Evolutionary conservation across 2,888 invertebrate genomes (phyloP).

Genomic region (Drosophila meridionalis): DNA sequence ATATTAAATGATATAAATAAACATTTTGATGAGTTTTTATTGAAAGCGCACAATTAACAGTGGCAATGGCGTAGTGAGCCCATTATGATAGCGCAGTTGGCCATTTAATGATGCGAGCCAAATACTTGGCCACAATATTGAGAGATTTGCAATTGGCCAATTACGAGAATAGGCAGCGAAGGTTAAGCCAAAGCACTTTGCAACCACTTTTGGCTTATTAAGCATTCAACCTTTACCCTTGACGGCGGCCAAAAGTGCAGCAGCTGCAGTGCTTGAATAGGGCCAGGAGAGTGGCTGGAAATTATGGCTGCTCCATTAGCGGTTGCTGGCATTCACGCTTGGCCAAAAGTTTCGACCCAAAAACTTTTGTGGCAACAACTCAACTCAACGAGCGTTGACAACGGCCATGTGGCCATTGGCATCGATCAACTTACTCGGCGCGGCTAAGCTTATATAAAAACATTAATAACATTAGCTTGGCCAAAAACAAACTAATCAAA

Average conservation of each 20-base stretch:
- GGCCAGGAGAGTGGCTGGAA: constrained; percentile 21
- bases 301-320: constrained; percentile 41
- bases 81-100: not conserved
- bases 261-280: constrained; percentile 24
- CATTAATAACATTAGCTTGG: constrained; percentile 72
- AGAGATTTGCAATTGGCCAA: constrained; percentile 12
- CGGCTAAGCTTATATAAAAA: constrained; percentile 50
- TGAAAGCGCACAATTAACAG: constrained; percentile 16
- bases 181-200: constrained; percentile 46
- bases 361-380: constrained; percentile 42
- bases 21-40: not conserved
- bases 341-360: constrained; percentile 39
- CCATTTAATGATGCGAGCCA: not conserved
- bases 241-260: constrained; percentile 16
- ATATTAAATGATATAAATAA: not conserved
- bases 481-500: constrained; percentile 73
- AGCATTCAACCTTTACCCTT: constrained; percentile 8
- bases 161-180: constrained; percentile 17
- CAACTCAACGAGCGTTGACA: constrained; percentile 24
- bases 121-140: not conserved
- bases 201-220: constrained; percentile 30
- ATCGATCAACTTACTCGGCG: constrained; percentile 43
- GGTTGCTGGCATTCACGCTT: constrained; percentile 1
- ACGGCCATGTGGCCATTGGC: constrained; percentile 20
- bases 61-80: not conserved